These are phyloP conservation scores for Sebastes steindachneri DNA, from an alignment of 2,797 vertebrate genomes.

Conservation along the genomic window DNA sequence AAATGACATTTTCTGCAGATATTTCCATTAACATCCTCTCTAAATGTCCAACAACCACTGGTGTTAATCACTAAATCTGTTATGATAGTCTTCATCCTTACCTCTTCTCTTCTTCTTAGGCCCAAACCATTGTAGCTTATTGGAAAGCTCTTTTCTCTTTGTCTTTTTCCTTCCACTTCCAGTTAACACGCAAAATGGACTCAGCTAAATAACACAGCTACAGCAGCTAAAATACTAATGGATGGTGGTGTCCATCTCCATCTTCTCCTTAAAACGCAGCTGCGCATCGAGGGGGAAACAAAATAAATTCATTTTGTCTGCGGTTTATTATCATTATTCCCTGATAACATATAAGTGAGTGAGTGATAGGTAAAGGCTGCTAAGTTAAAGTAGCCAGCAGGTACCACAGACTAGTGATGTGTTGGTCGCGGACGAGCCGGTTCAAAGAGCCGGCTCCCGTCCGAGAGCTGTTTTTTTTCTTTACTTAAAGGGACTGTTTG, in stretches of 20 bases:
- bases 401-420: slow-evolving; percentile 65
- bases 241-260: slow-evolving; percentile 25
- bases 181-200: slow-evolving; percentile 81
- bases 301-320: slow-evolving; percentile 64
- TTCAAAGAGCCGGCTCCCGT: no score
- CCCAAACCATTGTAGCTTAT: slow-evolving; percentile 89
- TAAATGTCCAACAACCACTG: slow-evolving; percentile 4
- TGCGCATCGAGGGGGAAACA: slow-evolving; percentile 45
- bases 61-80: not conserved
- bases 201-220: slow-evolving; percentile 52
- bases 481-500: no score
- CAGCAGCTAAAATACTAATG: slow-evolving; percentile 68
- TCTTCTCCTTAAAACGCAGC: slow-evolving; percentile 46
- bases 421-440: no score
- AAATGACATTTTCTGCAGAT: slow-evolving; percentile 32
- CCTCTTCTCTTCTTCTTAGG: slow-evolving; percentile 88
- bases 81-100: slow-evolving; percentile 64
- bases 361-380: slow-evolving; percentile 72
- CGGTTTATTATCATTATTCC: slow-evolving; percentile 67
- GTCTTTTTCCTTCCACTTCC: slow-evolving; percentile 83
- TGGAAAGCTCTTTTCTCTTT: slow-evolving; percentile 87
- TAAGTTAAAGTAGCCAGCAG: slow-evolving; percentile 79
- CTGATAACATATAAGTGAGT: slow-evolving; percentile 52
- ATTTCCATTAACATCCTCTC: slow-evolving; percentile 44
- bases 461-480: no score